Base-by-base conservation (phyloP, 2,797 vertebrate species). In the Novumbra hubbsi region DNA sequence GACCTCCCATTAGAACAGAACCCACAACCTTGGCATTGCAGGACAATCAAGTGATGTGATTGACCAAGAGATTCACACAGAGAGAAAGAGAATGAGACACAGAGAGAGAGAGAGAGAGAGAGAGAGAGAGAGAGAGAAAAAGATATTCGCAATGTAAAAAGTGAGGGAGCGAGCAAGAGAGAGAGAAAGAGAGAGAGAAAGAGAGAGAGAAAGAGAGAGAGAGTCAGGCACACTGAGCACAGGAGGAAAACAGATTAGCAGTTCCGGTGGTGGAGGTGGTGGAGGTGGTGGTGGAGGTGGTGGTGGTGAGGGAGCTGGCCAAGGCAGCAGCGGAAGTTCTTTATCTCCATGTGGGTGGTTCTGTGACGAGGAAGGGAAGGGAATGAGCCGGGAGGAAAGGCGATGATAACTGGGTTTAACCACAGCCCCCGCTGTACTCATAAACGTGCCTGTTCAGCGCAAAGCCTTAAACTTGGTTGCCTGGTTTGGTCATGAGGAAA, bases 301-400 rank as follows among this genome's bases (percentile, higher is more conserved):
- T 65, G 50, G 28, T 32, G 68, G 49, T 32, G 68, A 70, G 68
- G 32, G 27, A 1, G 57, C 73, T 63, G 21, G 21, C 21, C 55
- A 15, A 15, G 34, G 67, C 19, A 27, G 34, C 70, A 62, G 75
- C 14, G 72, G 80, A 73, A 73, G 78, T 50, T 77, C 52, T 78
- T 48, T 76, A 52, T 78, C 49, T 77, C 71, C 73, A 76, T 71
- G 82, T 88, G 82, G 83, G 84, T 55, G 83, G 78, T 73, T 85
- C 77, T 34, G 49, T 19, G 66, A 71, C 68, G 71, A 82, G 50
- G 62, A 60, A 63, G 78, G 68, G 84, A 34, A 34, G 73, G 81
- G 57, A 62, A 63, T 60, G 78, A 68, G 82, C 76, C 12, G 34
- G 38, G 73, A 83, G 60, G 55, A 65, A 62, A 78, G 71, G 82